Conservation (phyloP, 2,888 invertebrate genomes). For the Philhelius pedissequus region DNA sequence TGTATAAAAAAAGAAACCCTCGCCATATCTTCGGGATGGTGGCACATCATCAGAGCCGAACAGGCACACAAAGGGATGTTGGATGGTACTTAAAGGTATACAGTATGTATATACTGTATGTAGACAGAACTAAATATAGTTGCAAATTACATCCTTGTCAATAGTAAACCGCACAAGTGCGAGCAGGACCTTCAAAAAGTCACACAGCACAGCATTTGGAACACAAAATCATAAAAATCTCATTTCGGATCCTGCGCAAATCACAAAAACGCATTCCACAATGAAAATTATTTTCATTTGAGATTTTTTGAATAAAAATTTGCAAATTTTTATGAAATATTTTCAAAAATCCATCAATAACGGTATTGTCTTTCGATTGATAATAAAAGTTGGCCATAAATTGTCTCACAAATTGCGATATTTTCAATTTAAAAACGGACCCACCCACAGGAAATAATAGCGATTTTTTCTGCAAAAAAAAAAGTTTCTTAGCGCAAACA, state of each 20-base stretch:
- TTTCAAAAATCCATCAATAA: neutral
- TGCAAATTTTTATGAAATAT: neutral
- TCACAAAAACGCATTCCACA: conserved; percentile 20
- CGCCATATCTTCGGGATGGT: conserved; percentile 48
- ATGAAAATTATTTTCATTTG: conserved; percentile 40
- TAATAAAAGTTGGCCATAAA: neutral
- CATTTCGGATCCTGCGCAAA: conserved; percentile 59
- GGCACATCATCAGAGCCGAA: neutral
- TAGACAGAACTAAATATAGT: conserved; percentile 57
- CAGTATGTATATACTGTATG: neutral
- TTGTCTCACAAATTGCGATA: neutral
- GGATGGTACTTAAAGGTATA: conserved; percentile 31
- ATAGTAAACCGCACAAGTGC: conserved; percentile 48
- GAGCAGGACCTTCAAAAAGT: conserved; percentile 48
- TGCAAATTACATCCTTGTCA: conserved; percentile 55
- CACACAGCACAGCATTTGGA: conserved; percentile 22
- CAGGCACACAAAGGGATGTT: conserved; percentile 44
- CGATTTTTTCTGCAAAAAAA: conserved; percentile 54
- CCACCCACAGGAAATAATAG: conserved; percentile 63
- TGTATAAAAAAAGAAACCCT: conserved; percentile 14
- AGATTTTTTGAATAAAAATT: conserved; percentile 42
- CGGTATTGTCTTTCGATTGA: neutral
- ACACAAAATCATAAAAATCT: conserved; percentile 7
- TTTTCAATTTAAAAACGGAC: conserved; percentile 39
- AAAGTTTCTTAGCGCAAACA: conserved; percentile 45